These are phyloP conservation scores for Athalia cordata DNA, from an alignment of 2,888 invertebrate genomes.

Conservation along the genomic window DNA sequence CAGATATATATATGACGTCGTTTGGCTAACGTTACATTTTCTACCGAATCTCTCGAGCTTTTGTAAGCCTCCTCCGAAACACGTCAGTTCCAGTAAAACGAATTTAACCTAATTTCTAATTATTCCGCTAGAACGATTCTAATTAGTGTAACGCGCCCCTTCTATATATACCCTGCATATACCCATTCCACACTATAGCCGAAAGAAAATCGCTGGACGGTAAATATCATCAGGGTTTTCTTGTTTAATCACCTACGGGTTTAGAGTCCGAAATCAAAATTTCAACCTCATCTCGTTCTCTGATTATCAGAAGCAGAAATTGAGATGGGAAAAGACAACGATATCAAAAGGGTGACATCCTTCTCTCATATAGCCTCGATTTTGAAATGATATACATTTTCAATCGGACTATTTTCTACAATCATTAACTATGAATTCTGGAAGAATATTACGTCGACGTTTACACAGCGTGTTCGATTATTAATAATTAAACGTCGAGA, in stretches of 20 bases:
- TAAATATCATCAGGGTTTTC: constrained; percentile 21
- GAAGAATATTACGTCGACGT: too few relatives aligned
- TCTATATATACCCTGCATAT: background rate
- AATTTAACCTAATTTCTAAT: constrained; percentile 62
- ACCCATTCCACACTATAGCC: background rate
- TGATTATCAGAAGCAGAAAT: too few relatives aligned
- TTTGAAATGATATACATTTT: too few relatives aligned
- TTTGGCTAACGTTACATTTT: constrained; percentile 35
- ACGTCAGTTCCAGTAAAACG: constrained; percentile 43
- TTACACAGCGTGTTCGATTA: too few relatives aligned
- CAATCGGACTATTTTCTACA: too few relatives aligned
- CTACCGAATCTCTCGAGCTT: constrained; percentile 27
- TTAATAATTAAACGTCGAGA: too few relatives aligned
- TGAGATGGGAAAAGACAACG: too few relatives aligned
- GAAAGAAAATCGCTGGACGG: constrained; percentile 24
- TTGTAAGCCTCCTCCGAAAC: constrained; percentile 40
- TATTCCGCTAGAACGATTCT: constrained; percentile 64
- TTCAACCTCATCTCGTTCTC: background rate
- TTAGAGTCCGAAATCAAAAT: background rate
- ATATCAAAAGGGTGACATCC: too few relatives aligned
- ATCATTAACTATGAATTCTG: too few relatives aligned
- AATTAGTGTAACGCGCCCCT: constrained; percentile 58
- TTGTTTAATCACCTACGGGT: background rate
- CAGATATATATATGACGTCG: constrained; percentile 8
- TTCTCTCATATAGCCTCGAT: too few relatives aligned